Percentiles rank a stretch among this genome's conserved stretches.
phyloP scores from a whole-genome alignment of 2,888 invertebrate species.

The Tromatobia lineatoria region DNA sequence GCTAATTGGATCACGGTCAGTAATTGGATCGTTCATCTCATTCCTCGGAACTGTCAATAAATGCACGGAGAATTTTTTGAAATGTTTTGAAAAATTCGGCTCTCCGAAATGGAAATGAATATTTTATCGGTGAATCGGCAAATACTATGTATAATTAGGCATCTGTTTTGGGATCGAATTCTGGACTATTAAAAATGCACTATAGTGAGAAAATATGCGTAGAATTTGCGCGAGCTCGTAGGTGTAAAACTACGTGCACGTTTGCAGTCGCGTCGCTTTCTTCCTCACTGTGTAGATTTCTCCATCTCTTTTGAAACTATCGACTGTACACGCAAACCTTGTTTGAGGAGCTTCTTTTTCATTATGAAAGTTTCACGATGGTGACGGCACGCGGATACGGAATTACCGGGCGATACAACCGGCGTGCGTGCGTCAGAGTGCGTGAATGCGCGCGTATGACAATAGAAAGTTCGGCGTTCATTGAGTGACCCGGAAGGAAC shows the following conservation, averaged over 20 bases:
- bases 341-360: slow-evolving; percentile 20
- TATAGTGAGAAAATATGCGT: not conserved
- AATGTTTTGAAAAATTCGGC: too few species aligned
- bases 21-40: too few species aligned
- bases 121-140: too few species aligned
- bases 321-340: not conserved
- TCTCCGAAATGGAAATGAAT: too few species aligned
- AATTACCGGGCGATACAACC: slow-evolving; percentile 30
- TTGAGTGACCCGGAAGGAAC: slow-evolving; percentile 83
- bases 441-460: slow-evolving; percentile 71
- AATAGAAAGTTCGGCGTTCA: slow-evolving; percentile 79
- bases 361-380: slow-evolving; percentile 60
- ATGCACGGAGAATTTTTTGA: too few species aligned
- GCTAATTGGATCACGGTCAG: too few species aligned
- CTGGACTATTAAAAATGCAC: too few species aligned
- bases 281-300: not conserved
- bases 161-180: too few species aligned
- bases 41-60: too few species aligned
- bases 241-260: not conserved
- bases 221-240: not conserved
- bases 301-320: slow-evolving; percentile 5
- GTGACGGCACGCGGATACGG: slow-evolving; percentile 54
- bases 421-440: slow-evolving; percentile 36
- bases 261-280: not conserved
- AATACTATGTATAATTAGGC: too few species aligned